These are phyloP conservation scores for Gobiocypris rarus DNA, from an alignment of 2,113 vertebrate genomes.

Conservation along the genomic window DNA sequence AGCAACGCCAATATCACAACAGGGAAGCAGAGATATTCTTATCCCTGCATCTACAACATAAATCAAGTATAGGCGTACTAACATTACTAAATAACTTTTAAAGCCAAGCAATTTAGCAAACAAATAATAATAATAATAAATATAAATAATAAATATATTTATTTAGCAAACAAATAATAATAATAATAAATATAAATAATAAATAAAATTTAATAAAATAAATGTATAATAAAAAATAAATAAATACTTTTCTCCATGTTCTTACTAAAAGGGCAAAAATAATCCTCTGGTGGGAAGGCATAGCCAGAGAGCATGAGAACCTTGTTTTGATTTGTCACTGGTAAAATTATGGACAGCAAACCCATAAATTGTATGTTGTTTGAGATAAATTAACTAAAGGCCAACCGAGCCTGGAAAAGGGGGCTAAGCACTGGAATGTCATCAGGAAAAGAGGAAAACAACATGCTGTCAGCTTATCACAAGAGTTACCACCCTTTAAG, in stretches of 20 bases:
- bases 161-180: too few species aligned
- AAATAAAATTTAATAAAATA: too few species aligned
- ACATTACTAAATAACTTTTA: not conserved
- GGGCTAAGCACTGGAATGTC: constrained; percentile 21
- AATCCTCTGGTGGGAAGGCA: not conserved
- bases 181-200: too few species aligned
- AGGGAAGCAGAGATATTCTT: not conserved
- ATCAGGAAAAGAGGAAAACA: constrained; percentile 59
- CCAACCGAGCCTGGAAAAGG: not conserved
- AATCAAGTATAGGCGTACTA: not conserved
- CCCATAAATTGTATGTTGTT: not conserved
- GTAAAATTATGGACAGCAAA: not conserved
- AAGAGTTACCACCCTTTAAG: constrained; percentile 74
- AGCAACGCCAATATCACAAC: constrained; percentile 5
- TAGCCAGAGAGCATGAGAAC: constrained; percentile 13
- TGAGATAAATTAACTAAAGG: not conserved
- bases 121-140: too few species aligned
- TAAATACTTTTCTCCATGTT: not conserved
- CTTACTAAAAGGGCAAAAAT: not conserved
- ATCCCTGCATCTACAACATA: constrained; percentile 1
- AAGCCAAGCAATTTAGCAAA: not conserved
- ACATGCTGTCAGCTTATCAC: constrained; percentile 55
- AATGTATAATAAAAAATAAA: too few species aligned
- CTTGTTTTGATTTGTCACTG: not conserved
- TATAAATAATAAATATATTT: too few species aligned